Evolutionary conservation across 2,888 invertebrate species (phyloP).

Genomic region (Quadriops clusia): DNA sequence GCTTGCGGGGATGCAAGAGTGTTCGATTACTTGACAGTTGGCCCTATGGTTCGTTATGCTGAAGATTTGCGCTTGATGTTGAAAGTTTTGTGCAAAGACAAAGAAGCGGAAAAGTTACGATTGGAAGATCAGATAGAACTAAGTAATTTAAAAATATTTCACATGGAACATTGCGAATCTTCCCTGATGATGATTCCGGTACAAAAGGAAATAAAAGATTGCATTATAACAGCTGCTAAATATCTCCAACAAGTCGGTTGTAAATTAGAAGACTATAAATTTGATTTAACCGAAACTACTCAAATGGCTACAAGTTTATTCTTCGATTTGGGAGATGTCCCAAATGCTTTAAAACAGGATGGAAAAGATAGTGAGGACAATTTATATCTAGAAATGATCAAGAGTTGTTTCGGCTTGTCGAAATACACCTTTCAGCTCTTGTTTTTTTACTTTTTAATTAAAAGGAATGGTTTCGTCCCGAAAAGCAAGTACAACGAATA

Average conservation of each 20-base stretch:
- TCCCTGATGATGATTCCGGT: slow-evolving; percentile 43
- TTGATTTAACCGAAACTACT: no score
- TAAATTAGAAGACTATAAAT: no score
- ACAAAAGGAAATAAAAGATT: slow-evolving; percentile 40
- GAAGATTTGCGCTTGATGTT: slow-evolving; percentile 60
- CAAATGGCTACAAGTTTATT: no score
- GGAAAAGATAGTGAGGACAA: no score
- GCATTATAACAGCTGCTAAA: slow-evolving; percentile 38
- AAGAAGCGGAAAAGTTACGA: slow-evolving; percentile 33
- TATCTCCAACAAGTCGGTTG: no score
- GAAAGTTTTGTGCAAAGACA: slow-evolving; percentile 48
- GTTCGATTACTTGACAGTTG: slow-evolving; percentile 43
- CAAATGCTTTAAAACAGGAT: slow-evolving; percentile 6
- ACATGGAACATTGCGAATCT: slow-evolving; percentile 47
- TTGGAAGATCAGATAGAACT: slow-evolving; percentile 37
- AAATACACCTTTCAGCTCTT: slow-evolving; percentile 38
- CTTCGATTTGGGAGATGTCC: slow-evolving; percentile 5
- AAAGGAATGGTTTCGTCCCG: no score
- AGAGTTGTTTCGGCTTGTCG: slow-evolving; percentile 27
- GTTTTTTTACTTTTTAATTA: no score
- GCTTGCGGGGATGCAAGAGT: slow-evolving; percentile 39
- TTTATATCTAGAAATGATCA: no score
- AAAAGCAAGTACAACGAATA: no score
- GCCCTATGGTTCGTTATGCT: slow-evolving; percentile 70
- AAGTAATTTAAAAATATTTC: slow-evolving; percentile 29